Base-by-base conservation (phyloP, 2,888 invertebrate species). In the Euclidia mi region DNA sequence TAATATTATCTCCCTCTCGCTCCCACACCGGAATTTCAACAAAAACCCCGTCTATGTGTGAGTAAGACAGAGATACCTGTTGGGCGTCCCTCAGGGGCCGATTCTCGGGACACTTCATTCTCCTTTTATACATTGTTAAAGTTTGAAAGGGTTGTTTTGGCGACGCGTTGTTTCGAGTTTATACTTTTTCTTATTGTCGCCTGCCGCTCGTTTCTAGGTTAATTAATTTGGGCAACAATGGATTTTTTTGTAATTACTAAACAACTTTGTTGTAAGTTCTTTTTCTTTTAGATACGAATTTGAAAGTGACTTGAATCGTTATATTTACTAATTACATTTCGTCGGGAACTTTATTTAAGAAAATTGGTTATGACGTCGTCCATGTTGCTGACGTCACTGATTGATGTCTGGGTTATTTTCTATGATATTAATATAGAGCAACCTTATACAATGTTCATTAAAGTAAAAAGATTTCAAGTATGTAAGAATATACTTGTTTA, bases 81-180 rank as follows among this genome's bases (percentile, higher is more conserved):
- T 75, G 71, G 77, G 62, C 56, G 66, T 72, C 45, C 63, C 65
- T 56, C 64, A 75, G 65, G 67, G 78, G 49, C 58, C 63, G 47
- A 62, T 59, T 56, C 62, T 68, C 60, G 50, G 71, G 60, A 57
- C 69, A 61, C 64, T 72, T 66, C 66, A 59, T 76, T 71, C 60
- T 76, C 65, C 49, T 69, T 68, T 68, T 73, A 67, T 73, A 70
- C 67, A 71, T 66, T 78, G 75, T 76, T 66, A 52, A 72, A 68
- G 65, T 73, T 55, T 59, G 46, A 78, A 78, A 71, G 75, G 78
- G 69, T 75, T 78, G 76, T 75, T 76, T 66, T 63, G 57, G 59
- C 41, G 42, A 66, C 62, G 50, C 55, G 52, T 52, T 65, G 57
- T 66, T 69, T 62, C 48, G 64, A 61, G 56, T 68, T 63, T 70